These are phyloP conservation scores for Lasioglossum malachurum DNA, from an alignment of 2,888 invertebrate species.

Conservation along the genomic window DNA sequence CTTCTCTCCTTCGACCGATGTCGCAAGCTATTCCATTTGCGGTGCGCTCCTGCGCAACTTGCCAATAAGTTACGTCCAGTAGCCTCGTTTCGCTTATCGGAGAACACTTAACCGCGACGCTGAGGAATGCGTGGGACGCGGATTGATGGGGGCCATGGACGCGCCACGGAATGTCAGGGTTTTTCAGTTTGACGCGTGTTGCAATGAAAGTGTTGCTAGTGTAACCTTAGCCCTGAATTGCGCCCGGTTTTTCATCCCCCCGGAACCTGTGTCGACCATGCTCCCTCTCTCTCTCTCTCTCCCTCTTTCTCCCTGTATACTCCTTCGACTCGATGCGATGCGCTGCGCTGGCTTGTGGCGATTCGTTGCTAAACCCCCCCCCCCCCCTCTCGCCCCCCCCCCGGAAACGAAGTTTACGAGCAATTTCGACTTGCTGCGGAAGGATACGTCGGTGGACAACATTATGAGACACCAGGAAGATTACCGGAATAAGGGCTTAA, in stretches of 20 bases:
- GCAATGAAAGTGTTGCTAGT: slow-evolving; percentile 11
- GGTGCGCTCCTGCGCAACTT: slow-evolving; percentile 68
- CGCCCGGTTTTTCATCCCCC: slow-evolving; percentile 7
- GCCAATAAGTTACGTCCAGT: slow-evolving; percentile 73
- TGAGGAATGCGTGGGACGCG: slow-evolving; percentile 61
- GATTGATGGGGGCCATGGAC: slow-evolving; percentile 45
- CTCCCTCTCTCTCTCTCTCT: not conserved
- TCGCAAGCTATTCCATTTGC: slow-evolving; percentile 68
- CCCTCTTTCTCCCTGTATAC: not conserved
- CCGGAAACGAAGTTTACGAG: not conserved
- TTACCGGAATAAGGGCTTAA: not conserved
- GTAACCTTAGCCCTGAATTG: slow-evolving; percentile 15
- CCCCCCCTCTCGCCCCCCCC: not conserved
- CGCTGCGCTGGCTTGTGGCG: not conserved
- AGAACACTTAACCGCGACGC: slow-evolving; percentile 58
- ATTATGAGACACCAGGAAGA: not conserved
- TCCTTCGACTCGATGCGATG: not conserved
- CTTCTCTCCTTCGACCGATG: slow-evolving; percentile 24
- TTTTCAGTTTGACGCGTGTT: slow-evolving; percentile 44
- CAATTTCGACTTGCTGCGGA: not conserved
- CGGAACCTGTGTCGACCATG: not conserved
- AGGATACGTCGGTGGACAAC: not conserved
- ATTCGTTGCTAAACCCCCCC: not conserved
- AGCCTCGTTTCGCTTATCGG: slow-evolving; percentile 68
- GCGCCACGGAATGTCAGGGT: slow-evolving; percentile 42